phyloP scores from a whole-genome alignment of 2,113 vertebrate genomes.

The Strigops habroptila region DNA sequence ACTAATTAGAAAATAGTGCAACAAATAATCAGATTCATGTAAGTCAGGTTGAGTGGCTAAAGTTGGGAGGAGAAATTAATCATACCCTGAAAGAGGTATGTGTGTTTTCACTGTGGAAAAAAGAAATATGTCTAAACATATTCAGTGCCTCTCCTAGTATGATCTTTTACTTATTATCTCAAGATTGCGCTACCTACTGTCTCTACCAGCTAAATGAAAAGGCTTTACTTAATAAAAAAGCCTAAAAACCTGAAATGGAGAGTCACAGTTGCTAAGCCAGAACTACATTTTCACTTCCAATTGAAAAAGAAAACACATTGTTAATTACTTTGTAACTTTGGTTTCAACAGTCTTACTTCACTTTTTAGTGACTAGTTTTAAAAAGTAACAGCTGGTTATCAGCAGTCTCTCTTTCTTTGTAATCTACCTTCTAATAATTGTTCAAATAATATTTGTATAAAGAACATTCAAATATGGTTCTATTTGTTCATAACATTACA shows the following conservation, averaged over 20 bases:
- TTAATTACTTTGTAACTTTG: conserved; percentile 65
- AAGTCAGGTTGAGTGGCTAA: conserved; percentile 15
- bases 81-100: background rate
- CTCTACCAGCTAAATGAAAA: conserved; percentile 53
- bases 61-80: conserved; percentile 24
- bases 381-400: background rate
- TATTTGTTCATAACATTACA: background rate
- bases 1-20: background rate
- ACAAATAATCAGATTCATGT: conserved; percentile 13
- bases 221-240: background rate
- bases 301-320: conserved; percentile 58
- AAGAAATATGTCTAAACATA: background rate
- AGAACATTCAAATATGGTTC: background rate
- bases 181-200: background rate
- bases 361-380: background rate
- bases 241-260: conserved; percentile 11
- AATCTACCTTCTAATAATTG: background rate
- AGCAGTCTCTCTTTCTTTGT: background rate
- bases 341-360: background rate
- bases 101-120: background rate
- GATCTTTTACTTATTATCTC: conserved; percentile 37
- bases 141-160: background rate
- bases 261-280: conserved; percentile 24
- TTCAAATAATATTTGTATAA: background rate
- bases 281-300: conserved; percentile 58